A percentile compares a stretch with the other conserved stretches of the same genome.
Evolutionary conservation across 2,888 invertebrate species (phyloP).

Genomic region (Nephrotoma appendiculata): DNA sequence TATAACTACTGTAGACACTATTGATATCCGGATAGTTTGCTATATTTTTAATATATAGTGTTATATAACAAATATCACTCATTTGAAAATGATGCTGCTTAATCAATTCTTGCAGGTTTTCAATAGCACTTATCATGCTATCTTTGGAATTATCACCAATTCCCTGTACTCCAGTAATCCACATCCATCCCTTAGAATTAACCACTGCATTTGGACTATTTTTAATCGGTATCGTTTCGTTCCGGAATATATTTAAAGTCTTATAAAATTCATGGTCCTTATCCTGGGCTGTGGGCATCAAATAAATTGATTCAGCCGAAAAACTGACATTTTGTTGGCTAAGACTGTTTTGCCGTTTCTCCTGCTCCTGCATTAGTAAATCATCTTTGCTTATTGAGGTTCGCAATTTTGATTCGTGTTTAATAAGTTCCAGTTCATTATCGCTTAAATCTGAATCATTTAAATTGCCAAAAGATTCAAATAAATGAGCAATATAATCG

Average conservation of each 20-base stretch:
- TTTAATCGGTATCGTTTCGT: constrained; percentile 42
- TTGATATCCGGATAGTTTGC: constrained; percentile 63
- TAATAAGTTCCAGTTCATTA: constrained; percentile 44
- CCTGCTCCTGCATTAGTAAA: constrained; percentile 16
- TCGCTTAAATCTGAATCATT: constrained; percentile 49
- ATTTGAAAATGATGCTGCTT: constrained; percentile 31
- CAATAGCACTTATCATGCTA: constrained; percentile 57
- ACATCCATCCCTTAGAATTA: constrained; percentile 69
- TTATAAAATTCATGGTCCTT: neutral
- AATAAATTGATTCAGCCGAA: neutral
- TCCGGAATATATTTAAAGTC: constrained; percentile 36
- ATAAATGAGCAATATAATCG: constrained; percentile 45
- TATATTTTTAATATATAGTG: constrained; percentile 75
- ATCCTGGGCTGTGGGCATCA: constrained; percentile 14
- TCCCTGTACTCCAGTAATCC: constrained; percentile 68
- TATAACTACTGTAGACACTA: constrained; percentile 55
- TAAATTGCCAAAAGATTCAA: constrained; percentile 47
- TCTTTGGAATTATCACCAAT: constrained; percentile 45
- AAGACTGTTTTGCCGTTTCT: constrained; percentile 25
- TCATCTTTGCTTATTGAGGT: constrained; percentile 32
- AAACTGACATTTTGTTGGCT: neutral
- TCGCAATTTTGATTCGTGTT: constrained; percentile 32
- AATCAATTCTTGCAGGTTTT: constrained; percentile 46
- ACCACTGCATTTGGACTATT: constrained; percentile 47
- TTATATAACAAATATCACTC: constrained; percentile 62